phyloP scores from a whole-genome alignment of 64 coral and sea anemone genomes.

The Montipora foliosa region DNA sequence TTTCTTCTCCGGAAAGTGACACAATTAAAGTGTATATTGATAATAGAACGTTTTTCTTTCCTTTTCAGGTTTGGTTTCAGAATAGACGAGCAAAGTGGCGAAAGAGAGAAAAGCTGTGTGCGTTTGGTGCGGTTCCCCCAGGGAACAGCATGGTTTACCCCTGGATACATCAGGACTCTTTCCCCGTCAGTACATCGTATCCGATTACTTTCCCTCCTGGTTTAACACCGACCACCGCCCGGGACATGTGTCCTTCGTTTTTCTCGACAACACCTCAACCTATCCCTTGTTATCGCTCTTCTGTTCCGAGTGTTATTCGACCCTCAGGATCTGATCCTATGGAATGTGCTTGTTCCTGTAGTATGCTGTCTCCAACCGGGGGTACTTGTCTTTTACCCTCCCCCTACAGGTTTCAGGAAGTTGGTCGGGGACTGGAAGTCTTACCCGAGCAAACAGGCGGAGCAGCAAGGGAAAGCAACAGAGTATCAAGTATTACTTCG shows the following conservation, averaged over 20 bases:
- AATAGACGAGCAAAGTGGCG: slow-evolving; percentile 98
- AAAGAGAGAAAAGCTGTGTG: slow-evolving; percentile 95
- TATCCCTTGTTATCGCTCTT: background rate
- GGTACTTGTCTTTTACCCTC: slow-evolving; percentile 62
- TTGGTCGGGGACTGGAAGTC: slow-evolving; percentile 45
- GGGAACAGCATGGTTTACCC: slow-evolving; percentile 80
- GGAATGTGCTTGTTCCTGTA: slow-evolving; percentile 28
- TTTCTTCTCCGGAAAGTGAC: too few relatives aligned
- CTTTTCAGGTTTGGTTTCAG: slow-evolving; percentile 97
- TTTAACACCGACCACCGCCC: background rate
- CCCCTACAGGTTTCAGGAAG: slow-evolving; percentile 63
- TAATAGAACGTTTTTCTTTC: slow-evolving; percentile 2
- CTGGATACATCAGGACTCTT: slow-evolving; percentile 82
- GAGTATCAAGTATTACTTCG: slow-evolving; percentile 86
- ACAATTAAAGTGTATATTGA: too few relatives aligned
- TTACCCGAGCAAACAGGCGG: slow-evolving; percentile 57
- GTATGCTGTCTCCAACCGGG: slow-evolving; percentile 39
- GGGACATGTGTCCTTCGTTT: slow-evolving; percentile 56
- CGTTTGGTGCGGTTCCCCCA: slow-evolving; percentile 79
- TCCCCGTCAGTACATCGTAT: slow-evolving; percentile 1
- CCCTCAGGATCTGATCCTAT: slow-evolving; percentile 3
- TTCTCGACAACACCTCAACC: background rate
- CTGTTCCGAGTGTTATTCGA: slow-evolving; percentile 6
- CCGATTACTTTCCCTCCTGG: slow-evolving; percentile 38
- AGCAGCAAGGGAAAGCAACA: slow-evolving; percentile 52